phyloP scores from a whole-genome alignment of 2,888 invertebrate species.

The Cephus pulcher region DNA sequence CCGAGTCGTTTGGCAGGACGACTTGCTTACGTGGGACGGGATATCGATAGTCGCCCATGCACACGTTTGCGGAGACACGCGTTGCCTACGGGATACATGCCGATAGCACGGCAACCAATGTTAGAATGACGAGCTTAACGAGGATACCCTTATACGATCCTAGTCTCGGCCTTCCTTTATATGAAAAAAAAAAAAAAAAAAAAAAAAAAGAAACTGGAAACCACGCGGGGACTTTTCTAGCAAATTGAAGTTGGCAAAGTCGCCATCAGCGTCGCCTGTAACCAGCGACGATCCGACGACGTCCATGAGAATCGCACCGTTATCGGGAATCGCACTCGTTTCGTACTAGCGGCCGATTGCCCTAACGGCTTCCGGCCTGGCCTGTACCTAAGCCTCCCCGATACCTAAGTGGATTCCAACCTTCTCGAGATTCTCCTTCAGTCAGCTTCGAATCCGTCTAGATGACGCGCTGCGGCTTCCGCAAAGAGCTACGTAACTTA shows the following conservation, averaged over 20 bases:
- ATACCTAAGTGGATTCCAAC: not conserved
- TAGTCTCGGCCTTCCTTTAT: not conserved
- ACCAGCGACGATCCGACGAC: not conserved
- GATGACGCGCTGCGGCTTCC: not conserved
- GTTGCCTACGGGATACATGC: conserved; percentile 20
- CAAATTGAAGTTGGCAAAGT: not conserved
- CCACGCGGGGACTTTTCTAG: not conserved
- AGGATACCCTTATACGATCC: conserved; percentile 18
- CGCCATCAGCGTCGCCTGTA: not conserved
- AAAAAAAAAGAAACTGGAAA: not conserved
- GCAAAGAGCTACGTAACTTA: not conserved
- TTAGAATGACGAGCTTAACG: conserved; percentile 22
- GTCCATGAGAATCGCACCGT: not conserved
- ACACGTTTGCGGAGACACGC: conserved; percentile 20
- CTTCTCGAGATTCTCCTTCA: not conserved
- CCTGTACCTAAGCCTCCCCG: not conserved
- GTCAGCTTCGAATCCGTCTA: not conserved
- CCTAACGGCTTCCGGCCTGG: not conserved
- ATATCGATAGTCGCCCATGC: conserved; percentile 38
- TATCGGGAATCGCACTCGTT: not conserved
- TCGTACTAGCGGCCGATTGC: not conserved
- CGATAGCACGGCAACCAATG: conserved; percentile 16
- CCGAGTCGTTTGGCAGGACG: conserved; percentile 47
- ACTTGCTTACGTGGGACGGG: conserved; percentile 52
- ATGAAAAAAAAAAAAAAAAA: too few species aligned